Base-by-base conservation (phyloP, 2,113 vertebrate species). In the Regulus satrapa region DNA sequence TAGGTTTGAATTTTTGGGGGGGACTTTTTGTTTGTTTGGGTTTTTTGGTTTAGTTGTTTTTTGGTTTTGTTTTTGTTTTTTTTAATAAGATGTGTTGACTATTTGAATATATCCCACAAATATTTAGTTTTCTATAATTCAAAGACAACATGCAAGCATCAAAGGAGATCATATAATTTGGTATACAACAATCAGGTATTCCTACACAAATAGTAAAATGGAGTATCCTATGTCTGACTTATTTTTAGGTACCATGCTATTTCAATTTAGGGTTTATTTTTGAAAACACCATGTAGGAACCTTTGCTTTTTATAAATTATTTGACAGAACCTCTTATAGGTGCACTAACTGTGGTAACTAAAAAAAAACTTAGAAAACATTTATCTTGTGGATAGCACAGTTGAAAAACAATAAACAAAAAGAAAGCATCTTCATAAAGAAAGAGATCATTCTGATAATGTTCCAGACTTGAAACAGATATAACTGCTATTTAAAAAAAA, bases 321-420 rank as follows among this genome's bases (percentile, higher is more conserved):
- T 83, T 74, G 16, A 41, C 14, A 58, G 32, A 87, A 77, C 5
- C 3, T 66, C 21, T 85, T 52, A 58, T 6, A 90, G 26, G 7
- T 31, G 6, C 36, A 40, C 76, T 73, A 43, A 24, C 24, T 51
- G 34, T 19, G 14, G 36, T 9, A 80, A 45, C 13, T 52, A 68
- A 51, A 11, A 59, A 83, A 83, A 69, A n/a, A 55, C 6, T 7
- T 40, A 76, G 14, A 54, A 80, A 41, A 48, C 1, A 14, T 64
- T 88, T 73, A 23, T 38, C 62, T 62, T 28, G 15, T 49, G 21
- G 56, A 63, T 16, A 32, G 19, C 29, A 61, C 18, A 28, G 17
- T 0, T 69, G 54, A 58, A 0, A 3, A 71, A 26, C 14, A 63
- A 6, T 23, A 80, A 64, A 49, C 8, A 38, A 23, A 38, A 23